Conservation (phyloP, 92 coral and sea anemone species). For the Micromussa lordhowensis region DNA sequence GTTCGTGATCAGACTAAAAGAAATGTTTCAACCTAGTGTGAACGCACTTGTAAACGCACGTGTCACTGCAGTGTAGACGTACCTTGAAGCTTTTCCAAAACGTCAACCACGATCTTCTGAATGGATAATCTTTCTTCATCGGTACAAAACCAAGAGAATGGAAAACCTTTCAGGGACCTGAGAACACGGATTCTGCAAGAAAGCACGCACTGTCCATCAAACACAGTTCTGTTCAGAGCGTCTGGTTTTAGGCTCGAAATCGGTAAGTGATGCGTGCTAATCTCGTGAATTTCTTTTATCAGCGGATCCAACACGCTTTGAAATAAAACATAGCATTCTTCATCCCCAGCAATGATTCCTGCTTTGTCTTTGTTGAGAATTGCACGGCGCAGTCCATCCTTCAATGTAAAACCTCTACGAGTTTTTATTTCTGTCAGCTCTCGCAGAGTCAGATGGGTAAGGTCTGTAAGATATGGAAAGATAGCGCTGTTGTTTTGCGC, state of each 20-base stretch:
- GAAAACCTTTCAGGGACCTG: conserved; percentile 59
- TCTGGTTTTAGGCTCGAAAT: neutral
- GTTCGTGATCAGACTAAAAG: no score
- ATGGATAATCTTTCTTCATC: conserved; percentile 28
- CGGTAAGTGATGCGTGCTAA: neutral
- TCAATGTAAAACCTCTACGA: conserved; percentile 20
- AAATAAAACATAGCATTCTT: conserved; percentile 32
- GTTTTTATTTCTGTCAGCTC: conserved; percentile 18
- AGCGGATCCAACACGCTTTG: conserved; percentile 40
- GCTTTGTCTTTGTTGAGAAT: conserved; percentile 16
- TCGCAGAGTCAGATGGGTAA: neutral
- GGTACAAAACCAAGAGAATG: conserved; percentile 62
- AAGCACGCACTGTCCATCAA: conserved; percentile 25
- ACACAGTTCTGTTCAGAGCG: neutral
- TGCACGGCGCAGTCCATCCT: conserved; percentile 33
- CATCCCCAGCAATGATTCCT: conserved; percentile 58
- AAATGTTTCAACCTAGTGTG: no score
- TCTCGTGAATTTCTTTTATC: neutral
- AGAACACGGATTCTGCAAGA: conserved; percentile 58
- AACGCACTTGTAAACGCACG: neutral
- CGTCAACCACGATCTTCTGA: conserved; percentile 16
- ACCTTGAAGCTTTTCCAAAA: conserved; percentile 42
- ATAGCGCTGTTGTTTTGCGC: neutral
- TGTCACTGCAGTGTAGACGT: neutral
- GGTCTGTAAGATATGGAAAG: conserved; percentile 4